Base-by-base conservation (phyloP, 1,140 invertebrate species). In the Drosophila cardini region DNA sequence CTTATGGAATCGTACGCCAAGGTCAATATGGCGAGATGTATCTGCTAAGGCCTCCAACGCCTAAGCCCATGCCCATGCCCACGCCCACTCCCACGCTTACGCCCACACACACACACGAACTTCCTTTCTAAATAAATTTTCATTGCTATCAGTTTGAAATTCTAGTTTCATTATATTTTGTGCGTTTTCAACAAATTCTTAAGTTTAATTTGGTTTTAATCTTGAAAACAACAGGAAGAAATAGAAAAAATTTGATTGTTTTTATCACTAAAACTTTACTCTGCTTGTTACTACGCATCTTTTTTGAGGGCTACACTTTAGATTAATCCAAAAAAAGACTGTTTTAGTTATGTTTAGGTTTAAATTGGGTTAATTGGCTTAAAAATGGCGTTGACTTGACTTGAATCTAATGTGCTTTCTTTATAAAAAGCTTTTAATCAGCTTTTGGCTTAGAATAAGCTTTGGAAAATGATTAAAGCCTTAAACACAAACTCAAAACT, bases 1-100 rank as follows among this genome's bases (percentile, higher is more conserved):
- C 13, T 18, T 4, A 52, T 46, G 61, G 21, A 68, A 60, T 46
- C 36, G 3, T 61, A 34, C 30, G 30, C 32, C 64, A 73, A 69
- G 63, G 71, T 69, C 71, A 55, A 21, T 34, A 15, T 15, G n/a
- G 13, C 10, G 16, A 6, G 50, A 7, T 1, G 11, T 26, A 13
- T 43, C 13, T 26, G 71, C 55, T 69, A 61, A 16, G 13, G n/a
- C 18, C 9, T n/a, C 36, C 13, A 30, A 36, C 48, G 16, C 30
- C 26, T n/a, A n/a, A n/a, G n/a, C n/a, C n/a, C n/a, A n/a, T n/a
- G n/a, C n/a, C n/a, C n/a, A n/a, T n/a, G n/a, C n/a, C n/a, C n/a
- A n/a, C n/a, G n/a, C 21, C 21, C 21, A 2, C 21, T 2, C 2
- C 21, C 1, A 21, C 21, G 21, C 21, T 26, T 26, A 26, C 21